phyloP scores from a whole-genome alignment of 1,140 invertebrate genomes.

The Caerostris darwini region DNA sequence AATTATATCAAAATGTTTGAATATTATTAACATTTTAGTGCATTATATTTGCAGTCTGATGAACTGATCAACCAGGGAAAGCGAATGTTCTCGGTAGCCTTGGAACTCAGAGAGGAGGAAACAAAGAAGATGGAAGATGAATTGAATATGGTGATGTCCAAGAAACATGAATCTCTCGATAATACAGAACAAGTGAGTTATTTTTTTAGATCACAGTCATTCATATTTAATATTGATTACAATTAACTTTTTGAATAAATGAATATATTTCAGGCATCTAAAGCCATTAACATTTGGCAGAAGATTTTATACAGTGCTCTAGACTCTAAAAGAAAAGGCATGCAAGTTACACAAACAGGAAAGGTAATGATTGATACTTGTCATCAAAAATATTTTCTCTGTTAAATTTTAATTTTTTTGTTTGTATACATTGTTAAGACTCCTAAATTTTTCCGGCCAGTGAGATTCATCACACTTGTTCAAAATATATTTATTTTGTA shows the following conservation, averaged over 20 bases:
- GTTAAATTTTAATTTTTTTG: too few relatives aligned
- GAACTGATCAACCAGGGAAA: slow-evolving; percentile 27
- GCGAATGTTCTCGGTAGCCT: slow-evolving; percentile 19
- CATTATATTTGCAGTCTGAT: not conserved
- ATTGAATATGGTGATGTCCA: not conserved
- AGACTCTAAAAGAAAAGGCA: not conserved
- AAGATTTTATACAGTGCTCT: not conserved
- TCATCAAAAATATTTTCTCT: too few relatives aligned
- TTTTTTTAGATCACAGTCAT: not conserved
- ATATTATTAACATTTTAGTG: too few relatives aligned
- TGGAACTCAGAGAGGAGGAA: slow-evolving; percentile 15
- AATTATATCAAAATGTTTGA: too few relatives aligned
- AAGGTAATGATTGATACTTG: not conserved
- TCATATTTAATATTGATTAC: not conserved
- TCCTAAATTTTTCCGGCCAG: too few relatives aligned
- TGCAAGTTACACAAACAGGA: not conserved
- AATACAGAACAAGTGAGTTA: not conserved
- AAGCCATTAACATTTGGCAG: not conserved
- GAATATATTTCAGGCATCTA: not conserved
- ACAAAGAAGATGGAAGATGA: not conserved
- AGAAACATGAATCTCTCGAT: not conserved
- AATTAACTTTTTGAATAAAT: not conserved
- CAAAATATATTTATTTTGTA: too few relatives aligned
- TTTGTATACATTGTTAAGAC: too few relatives aligned
- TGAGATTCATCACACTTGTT: too few relatives aligned